These are phyloP conservation scores for Eledone cirrhosa DNA, from an alignment of 2,888 invertebrate genomes.

Conservation along the genomic window DNA sequence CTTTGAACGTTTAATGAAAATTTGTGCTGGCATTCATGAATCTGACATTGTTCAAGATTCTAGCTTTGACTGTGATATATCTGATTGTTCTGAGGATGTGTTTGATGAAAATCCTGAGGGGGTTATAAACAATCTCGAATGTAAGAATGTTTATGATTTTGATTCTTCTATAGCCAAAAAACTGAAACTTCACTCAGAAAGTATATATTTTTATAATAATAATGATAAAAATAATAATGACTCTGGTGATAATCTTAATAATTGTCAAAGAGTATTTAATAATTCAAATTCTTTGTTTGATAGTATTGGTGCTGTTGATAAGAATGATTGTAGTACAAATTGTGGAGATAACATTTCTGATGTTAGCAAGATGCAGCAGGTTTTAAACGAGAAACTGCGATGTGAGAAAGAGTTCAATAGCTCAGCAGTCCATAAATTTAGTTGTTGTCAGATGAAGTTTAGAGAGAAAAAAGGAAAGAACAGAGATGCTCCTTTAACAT, in stretches of 20 bases:
- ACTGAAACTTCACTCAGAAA: slow-evolving; percentile 14
- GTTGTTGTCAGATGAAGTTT: neutral
- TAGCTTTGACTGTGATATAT: slow-evolving; percentile 25
- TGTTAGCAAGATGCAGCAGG: neutral
- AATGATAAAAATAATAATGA: neutral
- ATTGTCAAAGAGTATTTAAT: too few species aligned
- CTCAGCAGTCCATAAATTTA: neutral
- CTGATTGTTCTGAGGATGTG: neutral
- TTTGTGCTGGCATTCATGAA: slow-evolving; percentile 12
- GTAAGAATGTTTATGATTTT: neutral
- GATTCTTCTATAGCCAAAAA: neutral
- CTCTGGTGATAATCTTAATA: neutral
- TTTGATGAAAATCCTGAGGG: neutral
- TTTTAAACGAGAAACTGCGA: neutral
- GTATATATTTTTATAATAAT: slow-evolving; percentile 1
- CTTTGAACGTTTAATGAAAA: slow-evolving; percentile 15
- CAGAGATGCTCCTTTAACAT: too few species aligned
- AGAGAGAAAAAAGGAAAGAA: neutral
- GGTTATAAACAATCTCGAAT: too few species aligned
- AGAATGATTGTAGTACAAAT: neutral
- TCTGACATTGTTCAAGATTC: neutral
- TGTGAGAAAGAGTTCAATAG: slow-evolving; percentile 7
- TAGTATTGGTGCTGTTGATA: neutral
- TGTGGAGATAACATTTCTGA: neutral
- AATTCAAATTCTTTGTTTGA: too few species aligned